These are phyloP conservation scores for Platalea minor DNA, from an alignment of 2,797 vertebrate species.

Conservation along the genomic window DNA sequence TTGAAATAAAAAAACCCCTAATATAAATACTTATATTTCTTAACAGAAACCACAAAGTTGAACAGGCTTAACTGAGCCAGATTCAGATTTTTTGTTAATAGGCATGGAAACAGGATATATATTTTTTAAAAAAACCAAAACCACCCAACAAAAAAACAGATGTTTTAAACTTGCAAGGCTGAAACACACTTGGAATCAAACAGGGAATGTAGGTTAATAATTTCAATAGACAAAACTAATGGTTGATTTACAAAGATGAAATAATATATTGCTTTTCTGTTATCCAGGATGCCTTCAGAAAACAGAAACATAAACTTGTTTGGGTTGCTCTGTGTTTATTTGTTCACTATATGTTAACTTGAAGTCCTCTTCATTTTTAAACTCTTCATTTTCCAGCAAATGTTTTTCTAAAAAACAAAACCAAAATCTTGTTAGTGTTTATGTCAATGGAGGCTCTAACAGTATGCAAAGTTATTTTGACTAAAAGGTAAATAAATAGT, in stretches of 20 bases:
- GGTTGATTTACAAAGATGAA: background rate
- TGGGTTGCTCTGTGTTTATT: background rate
- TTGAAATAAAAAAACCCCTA: background rate
- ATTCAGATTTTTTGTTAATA: background rate
- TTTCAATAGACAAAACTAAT: background rate
- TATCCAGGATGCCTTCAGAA: background rate
- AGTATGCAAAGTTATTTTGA: background rate
- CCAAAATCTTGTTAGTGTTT: background rate
- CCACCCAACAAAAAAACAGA: accelerated
- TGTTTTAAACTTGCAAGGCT: background rate
- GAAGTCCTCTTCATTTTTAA: background rate
- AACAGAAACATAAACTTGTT: background rate
- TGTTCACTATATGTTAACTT: background rate
- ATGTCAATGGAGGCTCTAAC: background rate
- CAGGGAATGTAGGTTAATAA: background rate
- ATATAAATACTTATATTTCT: background rate
- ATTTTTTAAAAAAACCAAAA: background rate
- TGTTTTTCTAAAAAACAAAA: background rate
- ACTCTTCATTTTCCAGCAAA: background rate
- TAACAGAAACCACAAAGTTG: background rate
- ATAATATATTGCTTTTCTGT: background rate
- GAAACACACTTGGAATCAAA: background rate
- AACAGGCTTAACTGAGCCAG: background rate
- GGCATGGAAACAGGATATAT: background rate
- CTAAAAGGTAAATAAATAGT: background rate